phyloP scores from a whole-genome alignment of 2,888 invertebrate genomes.

The Aporophyla lueneburgensis region DNA sequence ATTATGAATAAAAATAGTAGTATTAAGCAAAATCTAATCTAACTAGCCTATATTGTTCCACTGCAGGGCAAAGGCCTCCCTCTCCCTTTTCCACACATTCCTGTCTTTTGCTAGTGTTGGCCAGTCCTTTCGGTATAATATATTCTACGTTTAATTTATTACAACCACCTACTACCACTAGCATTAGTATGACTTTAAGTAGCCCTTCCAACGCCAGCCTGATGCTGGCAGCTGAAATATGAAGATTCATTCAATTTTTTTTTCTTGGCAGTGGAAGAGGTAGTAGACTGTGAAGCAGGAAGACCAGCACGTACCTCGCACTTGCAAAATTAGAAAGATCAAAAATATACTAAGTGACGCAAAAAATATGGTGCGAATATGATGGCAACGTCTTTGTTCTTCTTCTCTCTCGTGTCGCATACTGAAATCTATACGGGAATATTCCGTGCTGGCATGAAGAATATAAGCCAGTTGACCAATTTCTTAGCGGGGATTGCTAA shows the following conservation, averaged over 20 bases:
- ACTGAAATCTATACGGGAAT: background rate
- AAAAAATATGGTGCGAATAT: background rate
- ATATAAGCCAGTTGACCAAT: background rate
- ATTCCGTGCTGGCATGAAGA: too few species aligned
- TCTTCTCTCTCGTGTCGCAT: background rate
- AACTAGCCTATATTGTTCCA: too few species aligned
- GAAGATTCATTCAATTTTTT: too few species aligned
- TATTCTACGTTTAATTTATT: background rate
- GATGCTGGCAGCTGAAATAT: too few species aligned
- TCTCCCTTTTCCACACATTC: too few species aligned
- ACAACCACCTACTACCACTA: background rate
- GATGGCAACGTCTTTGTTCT: background rate
- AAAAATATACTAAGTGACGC: background rate
- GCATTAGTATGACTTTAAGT: background rate
- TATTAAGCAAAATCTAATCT: too few species aligned
- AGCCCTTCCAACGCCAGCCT: too few species aligned
- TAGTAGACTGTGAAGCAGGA: too few species aligned
- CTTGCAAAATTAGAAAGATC: background rate
- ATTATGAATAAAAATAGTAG: background rate
- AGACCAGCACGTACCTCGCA: background rate
- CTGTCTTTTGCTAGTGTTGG: too few species aligned
- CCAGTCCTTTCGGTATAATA: too few species aligned
- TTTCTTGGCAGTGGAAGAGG: too few species aligned
- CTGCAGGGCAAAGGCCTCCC: too few species aligned
- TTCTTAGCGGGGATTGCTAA: background rate